Evolutionary conservation across 2,113 vertebrate genomes (phyloP).

Genomic region (Lota lota): DNA sequence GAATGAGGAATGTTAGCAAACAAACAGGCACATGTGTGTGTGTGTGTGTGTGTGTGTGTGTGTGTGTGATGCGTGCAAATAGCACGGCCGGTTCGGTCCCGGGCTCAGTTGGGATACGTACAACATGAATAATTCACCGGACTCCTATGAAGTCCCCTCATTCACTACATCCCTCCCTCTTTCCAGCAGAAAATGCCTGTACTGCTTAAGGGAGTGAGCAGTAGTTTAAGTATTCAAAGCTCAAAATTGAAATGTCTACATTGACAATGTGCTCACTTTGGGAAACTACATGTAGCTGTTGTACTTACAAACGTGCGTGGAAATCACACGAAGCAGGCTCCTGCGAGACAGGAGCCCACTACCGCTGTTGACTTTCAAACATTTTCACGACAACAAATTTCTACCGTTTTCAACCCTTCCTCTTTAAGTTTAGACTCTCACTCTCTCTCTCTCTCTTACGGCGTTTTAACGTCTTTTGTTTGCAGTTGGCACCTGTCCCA

Average conservation of each 20-base stretch:
- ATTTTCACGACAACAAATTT: conserved; percentile 17
- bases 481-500: conserved; percentile 83
- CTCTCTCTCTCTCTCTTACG: conserved; percentile 36
- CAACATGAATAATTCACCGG: conserved; percentile 86
- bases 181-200: conserved; percentile 63
- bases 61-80: conserved; percentile 87
- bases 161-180: conserved; percentile 46
- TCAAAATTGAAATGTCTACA: neutral
- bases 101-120: conserved; percentile 63
- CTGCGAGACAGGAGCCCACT: too few species aligned
- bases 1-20: conserved; percentile 92
- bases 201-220: conserved; percentile 42
- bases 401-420: conserved; percentile 11
- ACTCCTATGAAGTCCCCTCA: conserved; percentile 48
- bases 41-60: conserved; percentile 15
- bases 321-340: too few species aligned
- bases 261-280: too few species aligned
- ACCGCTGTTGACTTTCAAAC: too few species aligned
- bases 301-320: too few species aligned
- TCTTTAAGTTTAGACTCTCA: conserved; percentile 5
- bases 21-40: conserved; percentile 60
- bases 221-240: conserved; percentile 48
- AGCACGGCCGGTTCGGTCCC: conserved; percentile 73
- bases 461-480: conserved; percentile 78
- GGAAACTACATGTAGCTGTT: too few species aligned